These are phyloP conservation scores for Augochlora pura DNA, from an alignment of 1,140 invertebrate genomes.

Conservation along the genomic window DNA sequence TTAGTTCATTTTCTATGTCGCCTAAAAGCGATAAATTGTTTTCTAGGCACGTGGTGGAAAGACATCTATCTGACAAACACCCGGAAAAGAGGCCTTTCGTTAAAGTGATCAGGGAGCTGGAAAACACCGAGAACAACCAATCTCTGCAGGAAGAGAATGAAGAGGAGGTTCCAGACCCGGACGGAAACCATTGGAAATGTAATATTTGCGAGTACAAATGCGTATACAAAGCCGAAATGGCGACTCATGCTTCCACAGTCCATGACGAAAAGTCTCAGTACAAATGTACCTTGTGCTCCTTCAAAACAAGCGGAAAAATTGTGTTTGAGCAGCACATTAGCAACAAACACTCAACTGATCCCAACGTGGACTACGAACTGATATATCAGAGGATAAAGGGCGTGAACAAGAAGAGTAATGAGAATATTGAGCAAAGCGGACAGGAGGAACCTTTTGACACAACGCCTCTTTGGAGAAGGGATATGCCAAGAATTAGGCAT, in stretches of 20 bases:
- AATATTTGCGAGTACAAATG: slow-evolving; percentile 84
- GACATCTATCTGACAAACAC: slow-evolving; percentile 85
- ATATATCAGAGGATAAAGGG: slow-evolving; percentile 75
- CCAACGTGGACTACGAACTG: slow-evolving; percentile 64
- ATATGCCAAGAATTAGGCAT: slow-evolving; percentile 81
- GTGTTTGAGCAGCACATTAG: slow-evolving; percentile 82
- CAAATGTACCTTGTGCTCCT: slow-evolving; percentile 84
- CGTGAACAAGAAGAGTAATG: slow-evolving; percentile 59
- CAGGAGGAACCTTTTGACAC: slow-evolving; percentile 79
- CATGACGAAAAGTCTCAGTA: slow-evolving; percentile 85
- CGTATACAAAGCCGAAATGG: slow-evolving; percentile 82
- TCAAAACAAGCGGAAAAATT: slow-evolving; percentile 81
- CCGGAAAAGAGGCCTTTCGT: slow-evolving; percentile 80
- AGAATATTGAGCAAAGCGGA: slow-evolving; percentile 53
- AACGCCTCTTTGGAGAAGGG: slow-evolving; percentile 83
- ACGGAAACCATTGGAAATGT: slow-evolving; percentile 85
- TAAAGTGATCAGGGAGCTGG: slow-evolving; percentile 82
- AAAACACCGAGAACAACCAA: slow-evolving; percentile 72
- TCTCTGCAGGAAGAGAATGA: slow-evolving; percentile 53
- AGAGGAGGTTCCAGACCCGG: slow-evolving; percentile 66
- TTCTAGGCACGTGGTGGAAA: slow-evolving; percentile 82
- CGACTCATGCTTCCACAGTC: slow-evolving; percentile 80
- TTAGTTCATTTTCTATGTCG: slow-evolving; percentile 49
- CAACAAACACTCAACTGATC: slow-evolving; percentile 77
- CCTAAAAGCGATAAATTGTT: slow-evolving; percentile 56